These are phyloP conservation scores for Caenorhabditis plicata DNA, from an alignment of 2,888 invertebrate genomes.

Conservation along the genomic window DNA sequence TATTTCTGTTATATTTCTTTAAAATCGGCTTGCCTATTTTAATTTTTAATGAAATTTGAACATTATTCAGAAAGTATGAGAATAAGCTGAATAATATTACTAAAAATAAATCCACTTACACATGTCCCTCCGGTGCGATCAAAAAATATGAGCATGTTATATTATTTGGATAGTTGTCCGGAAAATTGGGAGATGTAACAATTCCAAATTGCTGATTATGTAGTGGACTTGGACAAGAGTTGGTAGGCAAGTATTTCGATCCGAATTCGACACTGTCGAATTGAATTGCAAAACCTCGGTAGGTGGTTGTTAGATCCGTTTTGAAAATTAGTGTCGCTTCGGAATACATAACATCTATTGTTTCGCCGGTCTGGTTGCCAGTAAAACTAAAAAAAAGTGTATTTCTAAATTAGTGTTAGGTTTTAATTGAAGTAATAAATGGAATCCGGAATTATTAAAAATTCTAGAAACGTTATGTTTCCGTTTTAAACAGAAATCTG, in stretches of 20 bases:
- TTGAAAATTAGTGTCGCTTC: slow-evolving; percentile 27
- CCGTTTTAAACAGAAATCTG: too few relatives aligned
- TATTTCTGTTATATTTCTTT: too few relatives aligned
- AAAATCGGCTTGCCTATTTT: too few relatives aligned
- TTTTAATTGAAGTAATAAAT: too few relatives aligned
- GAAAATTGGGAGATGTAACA: slow-evolving; percentile 40
- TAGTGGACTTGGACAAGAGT: slow-evolving; percentile 18
- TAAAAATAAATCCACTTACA: slow-evolving; percentile 15
- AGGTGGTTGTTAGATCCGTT: slow-evolving; percentile 26
- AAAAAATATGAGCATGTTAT: slow-evolving; percentile 23
- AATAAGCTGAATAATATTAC: too few relatives aligned
- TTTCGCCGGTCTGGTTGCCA: slow-evolving; percentile 15
- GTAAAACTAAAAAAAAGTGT: slow-evolving; percentile 1
- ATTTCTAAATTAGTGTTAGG: too few relatives aligned
- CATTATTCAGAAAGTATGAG: too few relatives aligned
- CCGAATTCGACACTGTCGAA: slow-evolving; percentile 21
- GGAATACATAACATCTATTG: slow-evolving; percentile 2
- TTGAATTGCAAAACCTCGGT: slow-evolving; percentile 34
- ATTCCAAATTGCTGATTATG: slow-evolving; percentile 20
- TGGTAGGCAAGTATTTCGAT: neutral
- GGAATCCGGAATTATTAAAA: too few relatives aligned
- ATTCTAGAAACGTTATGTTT: too few relatives aligned
- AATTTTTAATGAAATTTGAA: too few relatives aligned
- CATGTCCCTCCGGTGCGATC: neutral
- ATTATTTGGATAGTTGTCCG: slow-evolving; percentile 40